Base-by-base conservation (phyloP, 2,797 vertebrate species). In the Rhadinocentrus ornatus region DNA sequence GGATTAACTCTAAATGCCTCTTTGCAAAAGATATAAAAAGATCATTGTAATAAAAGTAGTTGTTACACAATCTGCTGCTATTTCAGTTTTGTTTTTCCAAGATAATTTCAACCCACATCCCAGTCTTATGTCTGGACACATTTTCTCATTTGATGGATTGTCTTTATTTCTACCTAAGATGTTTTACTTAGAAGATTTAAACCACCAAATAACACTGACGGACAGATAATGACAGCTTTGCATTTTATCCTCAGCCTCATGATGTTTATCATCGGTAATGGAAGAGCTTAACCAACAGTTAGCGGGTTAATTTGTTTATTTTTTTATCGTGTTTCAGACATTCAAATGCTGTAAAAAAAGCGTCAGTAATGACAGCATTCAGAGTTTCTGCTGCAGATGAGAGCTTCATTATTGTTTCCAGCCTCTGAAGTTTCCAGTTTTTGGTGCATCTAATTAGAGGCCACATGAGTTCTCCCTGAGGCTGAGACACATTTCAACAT, bases 71-170 rank as follows among this genome's bases (percentile, higher is more conserved):
- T 29, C n/a, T 34, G 18, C 18, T n/a, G 50, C 35, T 10, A 6
- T 39, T 12, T n/a, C 11, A 24, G 11, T 50, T 67, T n/a, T 68
- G 6, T 39, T 69, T 37, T n/a, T 52, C 15, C 18, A 37, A 58
- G 34, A 59, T 26, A 12, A 26, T 59, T 34, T 57, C 9, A 57
- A 18, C 55, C 20, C 20, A 57, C 8, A 9, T 46, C 44, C 20
- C 18, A 46, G 18, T 46, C 18, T 57, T 4, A 57, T 18, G 11
- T 34, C 22, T 8, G 34, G n/a, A 37, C 34, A 15, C 12, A 15
- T 5, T 0, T 46, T 0, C n/a, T 46, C 6, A 46, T 44, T 20
- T 2, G 16, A 44, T 0, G 20, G 44, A n/a, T n/a, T 7, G 16
- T 44, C 16, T 18, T 6, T 46, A 2, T 46, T 9, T 46, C 5